A percentile compares a stretch with the other conserved stretches of the same genome.
These are phyloP conservation scores for Synanthedon vespiformis DNA, from an alignment of 2,888 invertebrate genomes.

Conservation along the genomic window DNA sequence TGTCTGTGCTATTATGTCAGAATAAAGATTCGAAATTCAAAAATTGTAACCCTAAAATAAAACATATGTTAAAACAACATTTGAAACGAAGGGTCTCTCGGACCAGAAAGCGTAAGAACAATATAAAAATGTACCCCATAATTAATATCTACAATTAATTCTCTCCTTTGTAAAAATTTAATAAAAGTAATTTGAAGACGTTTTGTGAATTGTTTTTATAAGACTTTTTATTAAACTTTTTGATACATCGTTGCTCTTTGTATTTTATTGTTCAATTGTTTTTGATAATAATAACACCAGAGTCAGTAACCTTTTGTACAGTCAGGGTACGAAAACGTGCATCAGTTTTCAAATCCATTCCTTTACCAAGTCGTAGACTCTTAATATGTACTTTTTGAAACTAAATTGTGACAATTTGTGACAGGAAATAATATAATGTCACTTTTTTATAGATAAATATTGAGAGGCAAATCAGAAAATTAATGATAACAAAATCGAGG, in stretches of 20 bases:
- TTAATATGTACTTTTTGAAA: no score
- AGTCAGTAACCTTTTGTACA: no score
- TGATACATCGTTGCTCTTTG: conserved; percentile 16
- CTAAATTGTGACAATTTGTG: no score
- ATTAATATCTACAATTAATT: conserved; percentile 64
- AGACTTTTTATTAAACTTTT: conserved; percentile 5
- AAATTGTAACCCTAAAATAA: conserved; percentile 17
- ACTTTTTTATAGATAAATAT: no score
- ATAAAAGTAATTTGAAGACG: conserved; percentile 18
- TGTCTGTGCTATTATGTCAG: no score
- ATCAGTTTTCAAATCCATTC: no score
- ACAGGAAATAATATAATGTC: no score
- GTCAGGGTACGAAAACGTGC: no score
- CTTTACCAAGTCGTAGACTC: no score
- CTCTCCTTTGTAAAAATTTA: conserved; percentile 37
- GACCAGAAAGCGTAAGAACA: conserved; percentile 33
- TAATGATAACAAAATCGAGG: no score
- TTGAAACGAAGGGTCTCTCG: conserved; percentile 10
- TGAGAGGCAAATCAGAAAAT: no score
- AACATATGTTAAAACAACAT: conserved; percentile 39
- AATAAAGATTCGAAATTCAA: conserved; percentile 1
- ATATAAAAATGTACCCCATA: conserved; percentile 35
- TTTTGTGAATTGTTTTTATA: conserved; percentile 12
- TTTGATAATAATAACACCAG: background rate
- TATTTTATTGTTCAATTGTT: conserved; percentile 16